Percentiles rank a stretch among this genome's conserved stretches.
Conservation (phyloP, 2,888 invertebrate species). For the Odontocerum albicorne region DNA sequence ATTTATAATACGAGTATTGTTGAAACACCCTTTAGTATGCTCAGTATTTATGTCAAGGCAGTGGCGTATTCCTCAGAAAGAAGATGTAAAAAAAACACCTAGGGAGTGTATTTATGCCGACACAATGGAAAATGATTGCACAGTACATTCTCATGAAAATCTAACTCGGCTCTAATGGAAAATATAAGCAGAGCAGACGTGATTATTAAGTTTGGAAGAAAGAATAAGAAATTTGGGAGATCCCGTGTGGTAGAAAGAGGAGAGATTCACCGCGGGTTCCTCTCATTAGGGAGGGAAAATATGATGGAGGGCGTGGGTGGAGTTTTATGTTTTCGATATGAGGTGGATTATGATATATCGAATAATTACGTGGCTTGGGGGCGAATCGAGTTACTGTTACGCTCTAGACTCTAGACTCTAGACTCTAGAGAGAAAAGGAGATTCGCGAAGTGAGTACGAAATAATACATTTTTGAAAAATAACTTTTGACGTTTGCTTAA, state of each 20-base stretch:
- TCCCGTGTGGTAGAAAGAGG: not conserved
- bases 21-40: too few relatives aligned
- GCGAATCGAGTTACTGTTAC: too few relatives aligned
- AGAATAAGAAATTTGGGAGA: not conserved
- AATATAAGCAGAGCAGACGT: conserved; percentile 30
- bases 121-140: conserved; percentile 36
- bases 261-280: conserved; percentile 8
- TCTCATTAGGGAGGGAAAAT: conserved; percentile 20
- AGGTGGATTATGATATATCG: conserved; percentile 20
- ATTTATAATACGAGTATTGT: too few relatives aligned
- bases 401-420: too few relatives aligned
- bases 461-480: too few relatives aligned
- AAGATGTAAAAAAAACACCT: not conserved
- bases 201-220: conserved; percentile 33
- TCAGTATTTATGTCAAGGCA: too few relatives aligned
- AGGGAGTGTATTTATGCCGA: conserved; percentile 7
- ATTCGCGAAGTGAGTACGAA: too few relatives aligned
- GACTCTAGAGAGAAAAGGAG: too few relatives aligned
- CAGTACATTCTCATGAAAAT: conserved; percentile 36
- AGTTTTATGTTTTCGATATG: conserved; percentile 11
- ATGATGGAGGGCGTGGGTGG: conserved; percentile 9
- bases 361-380: conserved; percentile 20
- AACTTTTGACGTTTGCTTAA: too few relatives aligned
- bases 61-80: too few relatives aligned
- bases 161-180: conserved; percentile 35